Evolutionary conservation across 2,113 vertebrate genomes (phyloP), one percentile per base, ranked within the genome.

Genomic region (Edolisoma coerulescens): DNA sequence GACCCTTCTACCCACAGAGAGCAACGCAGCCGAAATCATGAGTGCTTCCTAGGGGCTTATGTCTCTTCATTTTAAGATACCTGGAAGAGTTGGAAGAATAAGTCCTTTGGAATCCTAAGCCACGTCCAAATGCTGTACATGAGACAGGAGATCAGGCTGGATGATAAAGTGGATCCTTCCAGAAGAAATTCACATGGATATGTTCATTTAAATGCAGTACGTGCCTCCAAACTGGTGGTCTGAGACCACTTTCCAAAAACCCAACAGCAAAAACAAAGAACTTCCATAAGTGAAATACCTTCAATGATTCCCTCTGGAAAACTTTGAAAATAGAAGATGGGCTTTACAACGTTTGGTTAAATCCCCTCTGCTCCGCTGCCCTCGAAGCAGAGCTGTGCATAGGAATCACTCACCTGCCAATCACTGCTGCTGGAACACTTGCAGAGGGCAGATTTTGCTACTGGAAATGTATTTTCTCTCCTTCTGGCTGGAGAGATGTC

Each of bases 301-400:
- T 68, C 21, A 75, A 20, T 13, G 16, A 32, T 33, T 50, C 74
- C 37, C 24, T 47, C 24, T 47, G 44, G 49, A 64, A 82, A 91
- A 54, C 22, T 19, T 41, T 11, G 1, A 13, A 75, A 59, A 41
- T 3, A 16, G 60, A 71, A 88, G 24, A 47, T 20, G 17, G 56
- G 15, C 41, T 82, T 77, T 47, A 24, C 14, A 37, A 15, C 0
- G 3, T 17, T 44, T 37, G 32, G 28, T 69, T 74, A 26, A 81
- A 20, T 4, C 2, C 0, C 3, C 15, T 9, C 9, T 0, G 1
- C 39, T 57, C 47, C 84, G 60, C 56, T 53, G 47, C 42, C 19
- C 50, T 39, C 3, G 20, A 21, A 63, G 57, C 45, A 69, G 41
- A 19, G 8, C 27, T 50, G 30, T 28, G 13, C 6, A 9, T 0